Base-by-base conservation (phyloP, 2,888 invertebrate genomes). In the Choristoneura rosaceana region DNA sequence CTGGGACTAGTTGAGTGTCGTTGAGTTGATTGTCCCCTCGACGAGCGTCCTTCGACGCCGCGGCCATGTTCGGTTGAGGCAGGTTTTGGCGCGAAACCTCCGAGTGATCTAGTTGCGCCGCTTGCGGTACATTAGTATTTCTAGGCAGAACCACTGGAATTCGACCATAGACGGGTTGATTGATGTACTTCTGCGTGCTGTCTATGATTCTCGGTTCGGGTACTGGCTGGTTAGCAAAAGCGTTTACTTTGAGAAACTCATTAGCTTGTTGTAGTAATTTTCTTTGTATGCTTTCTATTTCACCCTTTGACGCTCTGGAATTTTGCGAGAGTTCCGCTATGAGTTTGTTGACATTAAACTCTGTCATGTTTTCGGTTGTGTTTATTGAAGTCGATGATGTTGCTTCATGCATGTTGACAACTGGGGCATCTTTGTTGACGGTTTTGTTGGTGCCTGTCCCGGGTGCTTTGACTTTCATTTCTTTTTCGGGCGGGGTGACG, bases 181-280 rank as follows among this genome's bases (percentile, higher is more conserved):
- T 86, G 78, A 80, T 82, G 75, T 90, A 88, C 80, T 90, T 92
- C 81, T 89, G 89, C 63, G 87, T 88, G 76, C 84, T 85, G 75
- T 89, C 90, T 76, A 92, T 84, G 73, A 90, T 84, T 73, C 89
- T 83, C 33, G 91, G 89, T 71, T 87, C 87, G 14, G 82, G 77
- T 62, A 80, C 79, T 62, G 86, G 79, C 74, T 83, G 81, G 80
- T 90, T 90, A 59, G 87, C 92, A 78, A 92, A 92, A 74, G 90
- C 85, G 80, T 91, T 93, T 76, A 93, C 93, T 91, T 92, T 94
- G 81, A 94, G 82, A 85, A 94, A 92, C 78, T 92, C 90, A 76
- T 93, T 93, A 14, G 94, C 93, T 80, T 94, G 94, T 66, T 93
- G 92, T 15, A 94, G 79, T 52, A 93, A 79, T 78, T 90, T 88